phyloP scores from a whole-genome alignment of 2,113 vertebrate genomes.

The Catharus minimus region DNA sequence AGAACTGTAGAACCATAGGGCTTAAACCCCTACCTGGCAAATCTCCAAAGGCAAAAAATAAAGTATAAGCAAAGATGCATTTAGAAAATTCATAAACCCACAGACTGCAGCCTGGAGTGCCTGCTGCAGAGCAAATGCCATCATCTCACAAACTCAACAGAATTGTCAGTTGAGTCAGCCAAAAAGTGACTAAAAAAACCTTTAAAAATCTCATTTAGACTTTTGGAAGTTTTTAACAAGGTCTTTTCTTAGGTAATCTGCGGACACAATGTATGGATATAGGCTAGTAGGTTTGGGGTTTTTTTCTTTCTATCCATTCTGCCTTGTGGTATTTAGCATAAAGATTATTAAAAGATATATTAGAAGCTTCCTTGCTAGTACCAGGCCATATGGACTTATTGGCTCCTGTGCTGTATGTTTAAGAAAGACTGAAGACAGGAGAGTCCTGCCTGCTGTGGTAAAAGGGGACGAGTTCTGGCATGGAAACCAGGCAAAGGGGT shows the following conservation, averaged over 20 bases:
- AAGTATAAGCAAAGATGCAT: not conserved
- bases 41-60: fast-evolving
- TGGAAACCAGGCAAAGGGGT: not conserved
- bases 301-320: not conserved
- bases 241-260: not conserved
- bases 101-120: not conserved
- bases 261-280: not conserved
- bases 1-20: not conserved
- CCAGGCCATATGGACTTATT: not conserved
- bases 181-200: not conserved
- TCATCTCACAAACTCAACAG: not conserved
- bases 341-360: not conserved
- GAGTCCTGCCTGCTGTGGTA: not conserved
- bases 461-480: not conserved
- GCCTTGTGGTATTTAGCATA: not conserved
- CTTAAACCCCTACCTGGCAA: not conserved
- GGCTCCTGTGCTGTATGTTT: not conserved
- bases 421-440: not conserved
- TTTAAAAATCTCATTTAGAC: not conserved
- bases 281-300: not conserved
- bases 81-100: not conserved
- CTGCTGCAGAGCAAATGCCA: not conserved
- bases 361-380: not conserved
- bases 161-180: not conserved
- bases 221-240: not conserved